A percentile compares a stretch with the other conserved stretches of the same genome.
Conservation (phyloP, 1,140 invertebrate genomes). For the Brachionus angularis region DNA sequence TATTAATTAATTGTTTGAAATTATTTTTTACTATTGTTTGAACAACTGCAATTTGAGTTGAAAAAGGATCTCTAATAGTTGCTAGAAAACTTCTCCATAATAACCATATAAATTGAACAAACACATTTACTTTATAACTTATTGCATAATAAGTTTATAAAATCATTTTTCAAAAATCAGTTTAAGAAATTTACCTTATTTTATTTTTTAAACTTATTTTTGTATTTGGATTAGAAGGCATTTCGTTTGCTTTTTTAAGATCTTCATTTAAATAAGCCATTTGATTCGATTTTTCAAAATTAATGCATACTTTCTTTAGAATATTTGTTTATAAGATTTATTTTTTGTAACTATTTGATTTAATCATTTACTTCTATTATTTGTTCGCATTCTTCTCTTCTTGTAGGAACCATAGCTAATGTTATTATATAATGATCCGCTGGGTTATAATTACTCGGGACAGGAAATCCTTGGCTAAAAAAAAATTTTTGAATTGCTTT, state of each 20-base stretch:
- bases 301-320: background rate
- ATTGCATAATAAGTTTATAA: too few species aligned
- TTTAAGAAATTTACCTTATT: conserved; percentile 7
- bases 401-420: conserved; percentile 71
- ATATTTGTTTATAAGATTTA: too few species aligned
- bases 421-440: conserved; percentile 42
- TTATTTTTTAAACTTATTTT: conserved; percentile 4
- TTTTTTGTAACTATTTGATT: too few species aligned
- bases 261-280: background rate
- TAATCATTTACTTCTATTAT: background rate
- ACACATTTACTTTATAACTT: conserved; percentile 27
- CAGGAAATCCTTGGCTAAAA: conserved; percentile 51
- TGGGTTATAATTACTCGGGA: conserved; percentile 37
- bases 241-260: background rate
- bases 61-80: conserved; percentile 16
- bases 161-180: background rate
- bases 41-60: conserved; percentile 4
- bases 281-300: background rate
- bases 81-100: conserved; percentile 23
- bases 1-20: background rate
- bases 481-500: too few species aligned
- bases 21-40: conserved; percentile 30
- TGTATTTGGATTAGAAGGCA: background rate
- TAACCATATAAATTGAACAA: conserved; percentile 39
- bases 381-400: conserved; percentile 64